Evolutionary conservation across 1,140 invertebrate genomes (phyloP), one percentile per base, ranked within the genome.

Genomic region (Triops cancriformis): DNA sequence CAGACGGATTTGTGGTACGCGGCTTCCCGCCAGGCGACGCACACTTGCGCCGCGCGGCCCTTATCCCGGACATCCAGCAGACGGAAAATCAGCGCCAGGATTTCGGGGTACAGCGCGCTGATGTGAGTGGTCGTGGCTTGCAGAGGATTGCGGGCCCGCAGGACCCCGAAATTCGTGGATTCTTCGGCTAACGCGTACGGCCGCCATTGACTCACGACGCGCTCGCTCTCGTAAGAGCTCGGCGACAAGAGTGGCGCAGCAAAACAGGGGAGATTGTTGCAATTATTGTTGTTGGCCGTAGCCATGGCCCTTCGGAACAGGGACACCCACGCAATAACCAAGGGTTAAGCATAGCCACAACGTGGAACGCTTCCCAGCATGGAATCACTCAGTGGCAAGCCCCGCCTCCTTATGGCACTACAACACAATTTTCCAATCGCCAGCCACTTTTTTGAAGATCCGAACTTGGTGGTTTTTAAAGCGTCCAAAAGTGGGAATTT

Each of bases 31-130:
- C 95, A 97, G 27, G 92, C 87, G 23, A 88, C 87, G 85, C 95
- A 98, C 78, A 97, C 94, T 85, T 96, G 94, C 1, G 95, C 94
- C 1, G 91, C 95, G 31, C 93, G 86, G 0, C 96, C 94, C 83
- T 94, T 90, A 86, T 97, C 95, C 81, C 90, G 86, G 6, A 97
- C 93, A 12, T 94, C 91, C 81, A 98, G 86, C 84, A 95, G 91
- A 81, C 92, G 89, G 84, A 98, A 98, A 82, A 98, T 97, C 79
- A 96, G 88, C 26, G 94, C 93, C 37, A 98, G 85, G 77, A 98
- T 90, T 84, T 98, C 95, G 2, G 96, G 95, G 85, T 97, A 97
- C 18, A 97, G 87, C 82, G 91, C 89, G 18, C 93, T 93, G 79
- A 97, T 92, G 85, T 95, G 93, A 73, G 92, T 92, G 79, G 89